A percentile compares a stretch with the other conserved stretches of the same genome.
Conservation (phyloP, 2,113 vertebrate species). For the Xiphophorus couchianus region DNA sequence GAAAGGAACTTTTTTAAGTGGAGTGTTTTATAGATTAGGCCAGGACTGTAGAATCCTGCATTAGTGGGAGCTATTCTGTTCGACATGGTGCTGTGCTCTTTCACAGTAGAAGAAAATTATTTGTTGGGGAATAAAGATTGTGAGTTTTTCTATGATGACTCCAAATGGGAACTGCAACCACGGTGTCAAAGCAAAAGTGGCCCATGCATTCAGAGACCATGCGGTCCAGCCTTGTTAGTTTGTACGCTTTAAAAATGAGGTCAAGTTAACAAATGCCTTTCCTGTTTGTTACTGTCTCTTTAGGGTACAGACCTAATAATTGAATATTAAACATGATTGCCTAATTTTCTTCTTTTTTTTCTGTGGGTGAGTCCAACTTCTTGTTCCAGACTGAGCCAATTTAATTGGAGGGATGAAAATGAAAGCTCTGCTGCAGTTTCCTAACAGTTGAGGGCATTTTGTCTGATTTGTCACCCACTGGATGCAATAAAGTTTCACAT, state of each 20-base stretch:
- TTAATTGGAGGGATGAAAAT: constrained; percentile 57
- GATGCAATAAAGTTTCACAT: constrained; percentile 42
- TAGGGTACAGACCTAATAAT: constrained; percentile 46
- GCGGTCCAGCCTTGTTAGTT: constrained; percentile 42
- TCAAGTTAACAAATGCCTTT: constrained; percentile 32
- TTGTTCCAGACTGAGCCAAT: constrained; percentile 49
- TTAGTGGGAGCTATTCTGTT: constrained; percentile 34
- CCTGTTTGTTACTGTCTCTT: constrained; percentile 42
- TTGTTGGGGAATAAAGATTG: constrained; percentile 48
- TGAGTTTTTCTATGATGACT: constrained; percentile 29
- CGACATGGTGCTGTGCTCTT: constrained; percentile 46
- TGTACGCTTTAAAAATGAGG: constrained; percentile 34
- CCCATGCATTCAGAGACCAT: constrained; percentile 31
- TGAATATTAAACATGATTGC: constrained; percentile 65
- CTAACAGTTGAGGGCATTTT: constrained; percentile 36
- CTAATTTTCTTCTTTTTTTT: constrained; percentile 29
- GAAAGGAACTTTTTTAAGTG: constrained; percentile 29
- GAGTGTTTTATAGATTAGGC: constrained; percentile 48
- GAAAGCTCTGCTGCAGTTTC: constrained; percentile 15
- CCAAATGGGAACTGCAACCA: constrained; percentile 25
- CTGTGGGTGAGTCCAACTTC: constrained; percentile 37
- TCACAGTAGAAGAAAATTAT: constrained; percentile 52
- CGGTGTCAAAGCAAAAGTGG: constrained; percentile 13
- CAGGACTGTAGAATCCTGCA: constrained; percentile 24
- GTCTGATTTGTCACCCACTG: constrained; percentile 48